Evolutionary conservation across 2,888 invertebrate species (phyloP).

Genomic region (Agapetus fuscipes): DNA sequence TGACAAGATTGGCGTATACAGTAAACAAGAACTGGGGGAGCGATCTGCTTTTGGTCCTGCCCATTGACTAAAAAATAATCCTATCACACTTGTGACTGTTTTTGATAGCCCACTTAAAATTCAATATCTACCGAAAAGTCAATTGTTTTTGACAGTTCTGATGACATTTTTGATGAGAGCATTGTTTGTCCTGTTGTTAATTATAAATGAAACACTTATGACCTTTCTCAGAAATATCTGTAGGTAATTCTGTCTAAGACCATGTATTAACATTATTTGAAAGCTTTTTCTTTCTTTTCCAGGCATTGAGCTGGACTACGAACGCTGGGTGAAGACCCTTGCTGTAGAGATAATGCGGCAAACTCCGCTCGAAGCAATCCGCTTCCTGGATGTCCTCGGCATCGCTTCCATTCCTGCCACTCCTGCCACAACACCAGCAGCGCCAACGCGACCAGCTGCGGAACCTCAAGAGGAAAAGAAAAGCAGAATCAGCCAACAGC

Average conservation of each 20-base stretch:
- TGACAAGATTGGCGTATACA: too few species aligned
- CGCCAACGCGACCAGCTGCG: constrained; percentile 1
- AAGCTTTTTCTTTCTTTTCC: constrained; percentile 53
- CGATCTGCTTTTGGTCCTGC: too few species aligned
- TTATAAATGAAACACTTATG: not conserved
- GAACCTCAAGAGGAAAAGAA: constrained; percentile 2
- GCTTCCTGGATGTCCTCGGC: constrained; percentile 60
- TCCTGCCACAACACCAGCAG: constrained; percentile 4
- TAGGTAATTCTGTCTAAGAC: not conserved
- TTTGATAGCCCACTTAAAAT: too few species aligned
- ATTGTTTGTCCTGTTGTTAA: too few species aligned
- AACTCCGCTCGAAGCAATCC: constrained; percentile 61
- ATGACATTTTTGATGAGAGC: too few species aligned
- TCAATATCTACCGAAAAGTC: too few species aligned
- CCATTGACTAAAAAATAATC: too few species aligned
- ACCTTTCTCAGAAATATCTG: not conserved
- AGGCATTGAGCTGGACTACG: constrained; percentile 58
- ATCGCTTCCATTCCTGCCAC: constrained; percentile 37
- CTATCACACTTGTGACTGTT: too few species aligned
- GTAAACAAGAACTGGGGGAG: too few species aligned
- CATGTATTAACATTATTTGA: not conserved
- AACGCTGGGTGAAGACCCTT: constrained; percentile 64
- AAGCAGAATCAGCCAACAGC: constrained; percentile 1
- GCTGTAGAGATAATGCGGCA: constrained; percentile 67
- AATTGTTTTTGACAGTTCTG: too few species aligned